Evolutionary conservation across 2,888 invertebrate genomes (phyloP).

Genomic region (Carabus problematicus): DNA sequence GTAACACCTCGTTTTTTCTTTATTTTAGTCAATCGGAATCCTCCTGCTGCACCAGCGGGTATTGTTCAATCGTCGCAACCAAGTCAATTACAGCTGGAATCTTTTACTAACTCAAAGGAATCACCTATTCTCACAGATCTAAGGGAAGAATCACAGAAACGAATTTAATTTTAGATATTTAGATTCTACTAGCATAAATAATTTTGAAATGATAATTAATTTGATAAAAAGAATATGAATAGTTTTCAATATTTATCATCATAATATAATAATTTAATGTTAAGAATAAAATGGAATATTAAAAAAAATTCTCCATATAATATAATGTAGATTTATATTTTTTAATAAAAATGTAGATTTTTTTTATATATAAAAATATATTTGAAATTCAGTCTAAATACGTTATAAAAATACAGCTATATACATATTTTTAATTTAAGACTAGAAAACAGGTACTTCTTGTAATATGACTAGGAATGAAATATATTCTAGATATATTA

Average conservation of each 20-base stretch:
- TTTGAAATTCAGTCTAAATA: too few relatives aligned
- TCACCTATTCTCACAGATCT: constrained; percentile 56
- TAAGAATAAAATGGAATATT: too few relatives aligned
- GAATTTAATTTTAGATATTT: constrained; percentile 36
- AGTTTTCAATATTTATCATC: too few relatives aligned
- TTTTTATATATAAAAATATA: constrained; percentile 11
- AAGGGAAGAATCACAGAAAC: constrained; percentile 57
- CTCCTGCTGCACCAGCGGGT: constrained; percentile 58
- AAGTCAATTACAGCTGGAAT: constrained; percentile 51
- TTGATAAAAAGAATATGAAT: constrained; percentile 6
- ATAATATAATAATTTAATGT: too few relatives aligned
- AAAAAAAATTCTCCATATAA: too few relatives aligned
- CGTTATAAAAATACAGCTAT: too few relatives aligned
- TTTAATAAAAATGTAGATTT: constrained; percentile 2
- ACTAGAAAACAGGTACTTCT: constrained; percentile 32
- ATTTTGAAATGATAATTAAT: background rate
- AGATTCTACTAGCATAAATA: constrained; percentile 1
- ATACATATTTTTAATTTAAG: constrained; percentile 8
- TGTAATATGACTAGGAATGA: constrained; percentile 30
- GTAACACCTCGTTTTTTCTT: background rate
- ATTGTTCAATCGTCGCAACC: constrained; percentile 61
- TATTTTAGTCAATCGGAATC: constrained; percentile 56
- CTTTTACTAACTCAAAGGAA: constrained; percentile 60
- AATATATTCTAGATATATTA: constrained; percentile 25
- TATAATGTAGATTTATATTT: too few relatives aligned